Percentiles rank a stretch among this genome's conserved stretches.
Conservation (phyloP, 2,113 vertebrate species). For the Lanius collurio region DNA sequence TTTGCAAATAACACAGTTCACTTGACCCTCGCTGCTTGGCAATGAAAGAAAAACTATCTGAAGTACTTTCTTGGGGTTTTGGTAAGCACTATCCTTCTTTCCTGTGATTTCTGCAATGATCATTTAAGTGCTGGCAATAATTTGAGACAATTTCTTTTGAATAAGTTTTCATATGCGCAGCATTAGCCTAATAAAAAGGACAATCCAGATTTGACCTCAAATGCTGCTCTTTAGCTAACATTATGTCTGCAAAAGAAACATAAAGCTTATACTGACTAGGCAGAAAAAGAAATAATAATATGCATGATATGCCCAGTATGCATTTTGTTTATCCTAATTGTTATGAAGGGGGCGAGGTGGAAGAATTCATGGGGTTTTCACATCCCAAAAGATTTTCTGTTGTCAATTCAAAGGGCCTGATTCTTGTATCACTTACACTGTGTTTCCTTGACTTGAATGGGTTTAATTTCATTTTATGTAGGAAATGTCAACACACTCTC, state of each 20-base stretch:
- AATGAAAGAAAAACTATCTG: slow-evolving; percentile 26
- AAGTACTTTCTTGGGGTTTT: slow-evolving; percentile 47
- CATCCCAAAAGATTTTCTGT: not conserved
- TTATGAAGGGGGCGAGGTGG: rapidly evolving
- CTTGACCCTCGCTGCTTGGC: not conserved
- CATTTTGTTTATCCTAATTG: not conserved
- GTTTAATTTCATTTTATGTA: slow-evolving; percentile 9
- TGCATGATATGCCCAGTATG: not conserved
- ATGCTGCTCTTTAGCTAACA: not conserved
- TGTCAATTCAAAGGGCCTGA: not conserved
- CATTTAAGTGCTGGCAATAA: not conserved
- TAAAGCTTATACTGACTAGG: not conserved
- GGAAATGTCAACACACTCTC: not conserved
- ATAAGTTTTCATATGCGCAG: not conserved
- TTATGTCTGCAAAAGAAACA: not conserved
- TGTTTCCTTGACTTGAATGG: not conserved
- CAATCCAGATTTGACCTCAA: not conserved
- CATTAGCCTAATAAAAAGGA: slow-evolving; percentile 1
- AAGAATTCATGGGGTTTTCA: not conserved
- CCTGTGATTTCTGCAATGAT: slow-evolving; percentile 25
- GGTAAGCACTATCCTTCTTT: slow-evolving; percentile 27
- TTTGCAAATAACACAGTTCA: not conserved
- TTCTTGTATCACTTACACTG: not conserved
- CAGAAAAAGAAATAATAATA: not conserved
- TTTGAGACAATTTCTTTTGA: not conserved